Evolutionary conservation across 2,113 vertebrate genomes (phyloP).

Genomic region (Cebus imitator): DNA sequence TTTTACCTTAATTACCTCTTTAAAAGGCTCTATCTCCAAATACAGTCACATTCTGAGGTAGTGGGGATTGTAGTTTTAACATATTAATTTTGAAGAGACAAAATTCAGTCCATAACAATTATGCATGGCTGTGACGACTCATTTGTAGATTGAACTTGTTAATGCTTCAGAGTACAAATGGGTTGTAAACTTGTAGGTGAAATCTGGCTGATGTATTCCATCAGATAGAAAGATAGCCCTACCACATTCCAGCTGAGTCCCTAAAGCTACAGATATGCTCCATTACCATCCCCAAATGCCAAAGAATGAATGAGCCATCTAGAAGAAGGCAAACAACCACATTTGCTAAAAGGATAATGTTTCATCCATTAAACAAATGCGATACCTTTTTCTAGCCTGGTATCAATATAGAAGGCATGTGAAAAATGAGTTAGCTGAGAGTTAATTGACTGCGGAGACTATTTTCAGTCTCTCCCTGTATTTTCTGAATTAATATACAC

Average conservation of each 20-base stretch:
- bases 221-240: background rate
- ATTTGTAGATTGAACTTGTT: background rate
- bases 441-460: conserved; percentile 63
- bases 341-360: conserved; percentile 53
- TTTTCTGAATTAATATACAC: conserved; percentile 67
- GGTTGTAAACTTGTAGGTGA: background rate
- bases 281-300: background rate
- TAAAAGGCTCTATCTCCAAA: background rate
- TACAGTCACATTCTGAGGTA: background rate
- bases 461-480: conserved; percentile 62
- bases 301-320: conserved; percentile 24
- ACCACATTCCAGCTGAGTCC: background rate
- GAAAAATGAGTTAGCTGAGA: conserved; percentile 67
- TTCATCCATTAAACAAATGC: conserved; percentile 60
- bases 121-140: background rate
- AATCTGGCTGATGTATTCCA: background rate
- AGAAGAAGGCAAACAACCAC: background rate
- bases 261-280: background rate
- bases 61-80: background rate
- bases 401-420: conserved; percentile 45
- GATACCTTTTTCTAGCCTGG: conserved; percentile 53
- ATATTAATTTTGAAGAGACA: background rate
- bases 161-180: background rate
- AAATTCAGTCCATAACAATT: background rate
- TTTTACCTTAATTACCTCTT: background rate